Evolutionary conservation across 2,888 invertebrate genomes (phyloP).

Genomic region (Pterostichus niger): DNA sequence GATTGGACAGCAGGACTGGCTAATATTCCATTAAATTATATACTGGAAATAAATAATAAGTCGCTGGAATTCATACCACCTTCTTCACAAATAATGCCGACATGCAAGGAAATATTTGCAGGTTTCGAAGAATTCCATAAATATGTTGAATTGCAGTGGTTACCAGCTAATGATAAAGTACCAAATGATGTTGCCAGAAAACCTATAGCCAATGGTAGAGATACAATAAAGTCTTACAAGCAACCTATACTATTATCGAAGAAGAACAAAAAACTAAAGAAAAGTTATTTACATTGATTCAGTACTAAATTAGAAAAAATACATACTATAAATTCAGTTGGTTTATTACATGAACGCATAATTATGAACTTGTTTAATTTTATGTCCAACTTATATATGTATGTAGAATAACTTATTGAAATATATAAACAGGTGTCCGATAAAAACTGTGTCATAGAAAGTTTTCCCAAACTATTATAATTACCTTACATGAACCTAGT

Average conservation of each 20-base stretch:
- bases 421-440: too few species aligned
- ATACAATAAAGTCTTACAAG: background rate
- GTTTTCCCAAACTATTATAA: too few species aligned
- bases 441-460: too few species aligned
- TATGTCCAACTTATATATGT: too few species aligned
- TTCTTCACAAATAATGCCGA: conserved; percentile 79
- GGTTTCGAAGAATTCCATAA: conserved; percentile 77
- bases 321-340: too few species aligned
- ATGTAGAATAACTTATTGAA: too few species aligned
- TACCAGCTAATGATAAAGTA: background rate
- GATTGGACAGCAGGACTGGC: conserved; percentile 82
- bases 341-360: too few species aligned
- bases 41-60: conserved; percentile 77
- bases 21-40: conserved; percentile 81
- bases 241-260: background rate
- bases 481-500: too few species aligned
- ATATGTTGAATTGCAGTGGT: conserved; percentile 15
- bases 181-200: background rate
- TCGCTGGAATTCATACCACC: conserved; percentile 77
- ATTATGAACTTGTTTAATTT: too few species aligned
- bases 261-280: background rate
- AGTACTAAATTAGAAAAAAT: too few species aligned
- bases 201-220: background rate
- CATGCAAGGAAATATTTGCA: conserved; percentile 81
- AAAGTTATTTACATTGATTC: background rate